Percentiles rank a stretch among this genome's conserved stretches.
Evolutionary conservation across 2,888 invertebrate species (phyloP).

Genomic region (Oscheius onirici): DNA sequence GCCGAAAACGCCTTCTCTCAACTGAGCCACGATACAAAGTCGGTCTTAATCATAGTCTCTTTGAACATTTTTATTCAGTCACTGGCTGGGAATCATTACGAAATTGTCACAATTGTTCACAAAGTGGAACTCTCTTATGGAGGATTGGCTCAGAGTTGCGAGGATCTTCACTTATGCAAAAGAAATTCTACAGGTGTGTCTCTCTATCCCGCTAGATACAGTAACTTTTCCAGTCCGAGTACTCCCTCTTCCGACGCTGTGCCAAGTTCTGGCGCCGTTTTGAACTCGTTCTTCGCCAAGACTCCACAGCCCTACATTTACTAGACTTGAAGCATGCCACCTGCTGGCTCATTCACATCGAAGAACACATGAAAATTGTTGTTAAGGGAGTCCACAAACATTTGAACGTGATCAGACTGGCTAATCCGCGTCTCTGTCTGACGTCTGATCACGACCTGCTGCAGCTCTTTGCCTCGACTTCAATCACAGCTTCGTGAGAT

Average conservation of each 20-base stretch:
- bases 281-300: constrained; percentile 40
- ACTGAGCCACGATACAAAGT: constrained; percentile 19
- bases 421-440: constrained; percentile 49
- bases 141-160: constrained; percentile 35
- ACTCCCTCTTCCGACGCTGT: constrained; percentile 38
- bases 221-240: constrained; percentile 28
- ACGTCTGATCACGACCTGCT: constrained; percentile 57
- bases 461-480: constrained; percentile 50
- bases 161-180: constrained; percentile 23
- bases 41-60: neutral
- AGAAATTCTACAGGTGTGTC: constrained; percentile 26
- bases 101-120: constrained; percentile 25
- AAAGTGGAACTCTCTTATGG: constrained; percentile 44
- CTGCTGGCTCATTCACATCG: constrained; percentile 53
- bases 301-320: constrained; percentile 44
- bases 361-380: constrained; percentile 37
- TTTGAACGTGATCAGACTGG: constrained; percentile 46
- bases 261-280: constrained; percentile 54
- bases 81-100: constrained; percentile 16
- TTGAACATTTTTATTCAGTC: neutral
- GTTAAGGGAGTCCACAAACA: constrained; percentile 51
- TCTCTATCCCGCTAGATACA: neutral
- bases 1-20: constrained; percentile 6
- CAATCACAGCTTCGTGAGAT: constrained; percentile 37
- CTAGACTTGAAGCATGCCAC: constrained; percentile 57